Evolutionary conservation across 2,888 invertebrate genomes (phyloP), one percentile per base, ranked within the genome.

Genomic region (Notodonta ziczac): DNA sequence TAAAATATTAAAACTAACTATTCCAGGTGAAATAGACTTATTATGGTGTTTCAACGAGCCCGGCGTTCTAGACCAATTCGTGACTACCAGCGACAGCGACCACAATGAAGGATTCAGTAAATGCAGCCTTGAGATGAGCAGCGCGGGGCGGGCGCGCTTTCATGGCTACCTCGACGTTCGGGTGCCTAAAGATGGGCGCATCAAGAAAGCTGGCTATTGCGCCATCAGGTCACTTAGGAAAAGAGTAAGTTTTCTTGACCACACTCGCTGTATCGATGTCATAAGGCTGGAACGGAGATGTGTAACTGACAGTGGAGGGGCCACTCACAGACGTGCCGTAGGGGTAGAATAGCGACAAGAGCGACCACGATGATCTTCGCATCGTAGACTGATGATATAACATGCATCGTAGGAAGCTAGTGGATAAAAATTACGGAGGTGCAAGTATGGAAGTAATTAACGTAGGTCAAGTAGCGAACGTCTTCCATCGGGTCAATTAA

Each of bases 41-140:
- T 80, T 95, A 1, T 98, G 97, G 95, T 95, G 95, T 76, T 98
- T 98, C 85, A 93, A 94, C 70, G 90, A 94, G 50, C 92, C 94
- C 0, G 88, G 94, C 32, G 94, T 94, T 0, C 76, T 98, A 5
- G 94, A 97, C 1, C 90, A 96, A 52, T 98, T 97, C 95, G 88
- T 96, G 14, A 94, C 96, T 0, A 96, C 97, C 0, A 89, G 95
- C 59, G 99, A 99, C 83, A 96, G 95, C 64, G 98, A 98, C 86
- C 96, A 97, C 78, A 95, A 95, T 62, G 96, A 97, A 82, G 98
- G 98, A 0, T 95, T 93, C 79, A 98, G 98, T 83, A 97, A 96
- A 74, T 96, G 96, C 62, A 87, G 89, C 8, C 90, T 98, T 14
- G 93, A 95, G 16, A 87, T 97, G 70, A 97, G 96, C 72, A 89